Conservation (phyloP, 2,888 invertebrate genomes). For the Tenodera sinensis region DNA sequence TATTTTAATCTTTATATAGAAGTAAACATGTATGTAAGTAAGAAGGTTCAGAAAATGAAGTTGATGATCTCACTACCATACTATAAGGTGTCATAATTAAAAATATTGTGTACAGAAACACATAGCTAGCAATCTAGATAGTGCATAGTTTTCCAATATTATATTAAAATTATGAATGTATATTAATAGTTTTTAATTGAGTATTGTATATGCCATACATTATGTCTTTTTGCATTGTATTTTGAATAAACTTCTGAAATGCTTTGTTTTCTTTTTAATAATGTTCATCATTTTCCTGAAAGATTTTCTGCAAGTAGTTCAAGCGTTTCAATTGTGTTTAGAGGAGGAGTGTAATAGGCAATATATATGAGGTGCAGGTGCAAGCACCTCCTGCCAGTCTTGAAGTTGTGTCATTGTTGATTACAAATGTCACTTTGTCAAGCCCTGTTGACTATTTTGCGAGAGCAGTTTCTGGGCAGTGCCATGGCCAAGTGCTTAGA, state of each 20-base stretch:
- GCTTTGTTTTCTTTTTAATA: conserved; percentile 23
- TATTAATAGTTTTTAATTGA: conserved; percentile 27
- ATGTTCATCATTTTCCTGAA: background rate
- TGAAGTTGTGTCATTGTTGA: no score
- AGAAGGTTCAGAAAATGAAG: conserved; percentile 3
- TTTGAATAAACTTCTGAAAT: conserved; percentile 34
- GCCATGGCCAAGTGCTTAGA: no score
- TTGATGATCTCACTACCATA: conserved; percentile 15
- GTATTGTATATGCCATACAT: conserved; percentile 27
- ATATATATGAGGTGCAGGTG: no score
- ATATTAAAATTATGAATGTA: conserved; percentile 12
- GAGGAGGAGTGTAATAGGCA: no score
- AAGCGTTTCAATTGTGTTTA: no score
- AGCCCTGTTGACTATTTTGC: no score
- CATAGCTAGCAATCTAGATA: conserved; percentile 11
- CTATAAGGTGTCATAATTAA: conserved; percentile 2
- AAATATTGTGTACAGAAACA: conserved; percentile 10
- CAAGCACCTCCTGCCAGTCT: no score
- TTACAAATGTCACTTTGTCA: no score
- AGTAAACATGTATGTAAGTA: background rate
- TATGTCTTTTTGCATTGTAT: conserved; percentile 35
- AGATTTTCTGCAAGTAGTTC: background rate
- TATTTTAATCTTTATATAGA: conserved; percentile 5
- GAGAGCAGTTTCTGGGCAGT: no score
- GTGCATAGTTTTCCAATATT: conserved; percentile 14